A percentile compares a stretch with the other conserved stretches of the same genome.
phyloP scores from a whole-genome alignment of 2,888 invertebrate species.

The Drosophila bunnanda region DNA sequence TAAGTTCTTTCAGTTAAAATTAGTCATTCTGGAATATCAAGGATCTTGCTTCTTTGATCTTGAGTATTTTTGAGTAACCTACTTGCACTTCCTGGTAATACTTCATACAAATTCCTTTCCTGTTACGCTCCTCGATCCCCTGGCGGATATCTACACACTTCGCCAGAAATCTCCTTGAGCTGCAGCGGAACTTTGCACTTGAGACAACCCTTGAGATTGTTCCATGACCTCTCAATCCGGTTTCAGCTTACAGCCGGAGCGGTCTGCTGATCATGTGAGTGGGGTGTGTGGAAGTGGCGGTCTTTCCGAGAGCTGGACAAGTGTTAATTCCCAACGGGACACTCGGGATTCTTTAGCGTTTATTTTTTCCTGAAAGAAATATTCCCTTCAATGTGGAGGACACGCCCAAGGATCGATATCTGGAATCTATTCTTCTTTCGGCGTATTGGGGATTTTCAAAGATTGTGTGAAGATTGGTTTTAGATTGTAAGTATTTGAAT shows the following conservation, averaged over 20 bases:
- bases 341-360: neutral
- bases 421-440: neutral
- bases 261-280: slow-evolving; percentile 67
- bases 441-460: neutral
- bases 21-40: neutral
- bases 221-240: slow-evolving; percentile 56
- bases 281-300: slow-evolving; percentile 9
- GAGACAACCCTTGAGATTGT: slow-evolving; percentile 67
- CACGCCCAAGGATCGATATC: slow-evolving; percentile 24
- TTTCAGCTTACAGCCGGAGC: slow-evolving; percentile 65
- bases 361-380: slow-evolving; percentile 10
- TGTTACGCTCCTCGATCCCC: slow-evolving; percentile 27
- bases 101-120: slow-evolving; percentile 82
- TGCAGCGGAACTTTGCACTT: slow-evolving; percentile 79
- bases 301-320: slow-evolving; percentile 31
- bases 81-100: slow-evolving; percentile 40
- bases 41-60: slow-evolving; percentile 7
- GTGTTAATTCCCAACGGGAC: slow-evolving; percentile 32
- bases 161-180: slow-evolving; percentile 66
- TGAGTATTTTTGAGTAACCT: slow-evolving; percentile 5
- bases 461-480: slow-evolving; percentile 8
- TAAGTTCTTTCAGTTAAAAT: neutral
- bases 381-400: slow-evolving; percentile 14
- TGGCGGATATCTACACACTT: slow-evolving; percentile 79
- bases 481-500: neutral